A percentile compares a stretch with the other conserved stretches of the same genome.
These are phyloP conservation scores for Helogale parvula DNA, from an alignment of 2,113 vertebrate genomes.

Conservation along the genomic window DNA sequence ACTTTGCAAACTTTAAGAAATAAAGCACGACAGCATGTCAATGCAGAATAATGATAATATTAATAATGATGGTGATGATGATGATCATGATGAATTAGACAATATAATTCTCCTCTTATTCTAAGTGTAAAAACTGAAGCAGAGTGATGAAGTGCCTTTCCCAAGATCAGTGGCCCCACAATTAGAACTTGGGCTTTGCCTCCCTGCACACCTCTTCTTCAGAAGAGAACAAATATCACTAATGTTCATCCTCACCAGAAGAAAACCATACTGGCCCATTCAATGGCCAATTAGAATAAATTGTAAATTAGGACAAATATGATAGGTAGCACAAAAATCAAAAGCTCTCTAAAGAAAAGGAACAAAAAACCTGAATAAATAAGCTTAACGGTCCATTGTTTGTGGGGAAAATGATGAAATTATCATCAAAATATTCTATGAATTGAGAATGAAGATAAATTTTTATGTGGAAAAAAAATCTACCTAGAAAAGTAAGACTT, in stretches of 20 bases:
- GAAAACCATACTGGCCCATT: conserved; percentile 60
- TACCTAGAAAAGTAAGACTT: conserved; percentile 56
- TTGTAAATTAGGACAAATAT: conserved; percentile 79
- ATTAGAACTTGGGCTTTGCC: conserved; percentile 65
- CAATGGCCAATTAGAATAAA: conserved; percentile 81
- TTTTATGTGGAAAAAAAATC: conserved; percentile 54
- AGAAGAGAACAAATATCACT: conserved; percentile 78
- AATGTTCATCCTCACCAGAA: conserved; percentile 67
- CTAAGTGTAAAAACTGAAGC: conserved; percentile 65
- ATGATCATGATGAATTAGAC: conserved; percentile 66
- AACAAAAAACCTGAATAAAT: conserved; percentile 79
- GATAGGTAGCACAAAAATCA: conserved; percentile 78
- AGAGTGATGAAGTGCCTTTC: conserved; percentile 71
- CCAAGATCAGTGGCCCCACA: conserved; percentile 59
- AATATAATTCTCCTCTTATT: conserved; percentile 67
- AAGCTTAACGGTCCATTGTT: conserved; percentile 79
- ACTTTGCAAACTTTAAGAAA: conserved; percentile 66
- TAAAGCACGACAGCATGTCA: conserved; percentile 24
- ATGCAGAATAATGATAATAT: conserved; percentile 67
- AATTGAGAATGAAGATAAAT: conserved; percentile 65
- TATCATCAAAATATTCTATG: conserved; percentile 81
- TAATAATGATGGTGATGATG: conserved; percentile 61
- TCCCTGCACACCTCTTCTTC: conserved; percentile 56
- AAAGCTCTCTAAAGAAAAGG: conserved; percentile 73
- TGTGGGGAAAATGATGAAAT: conserved; percentile 76